These are phyloP conservation scores for Kradibia gibbosae DNA, from an alignment of 1,140 invertebrate species.

Conservation along the genomic window DNA sequence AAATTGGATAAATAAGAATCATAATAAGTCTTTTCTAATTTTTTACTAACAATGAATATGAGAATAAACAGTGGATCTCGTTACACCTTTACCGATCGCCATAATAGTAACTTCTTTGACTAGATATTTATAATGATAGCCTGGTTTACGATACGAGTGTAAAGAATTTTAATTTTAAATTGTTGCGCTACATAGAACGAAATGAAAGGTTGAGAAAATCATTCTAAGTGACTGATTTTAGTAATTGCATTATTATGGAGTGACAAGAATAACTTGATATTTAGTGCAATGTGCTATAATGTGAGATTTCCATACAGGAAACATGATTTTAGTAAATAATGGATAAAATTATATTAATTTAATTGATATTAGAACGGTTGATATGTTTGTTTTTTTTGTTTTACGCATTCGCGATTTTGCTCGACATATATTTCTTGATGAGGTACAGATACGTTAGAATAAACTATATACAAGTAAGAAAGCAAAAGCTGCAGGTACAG, in stretches of 20 bases:
- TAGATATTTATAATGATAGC: neutral
- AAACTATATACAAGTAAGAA: neutral
- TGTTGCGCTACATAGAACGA: conserved; percentile 21
- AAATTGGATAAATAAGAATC: conserved; percentile 48
- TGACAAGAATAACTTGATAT: conserved; percentile 33
- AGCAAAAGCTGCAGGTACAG: conserved; percentile 45
- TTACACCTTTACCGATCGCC: conserved; percentile 26
- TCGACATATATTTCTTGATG: neutral
- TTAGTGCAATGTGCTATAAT: conserved; percentile 35
- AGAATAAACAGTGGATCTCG: neutral
- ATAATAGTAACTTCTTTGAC: conserved; percentile 9
- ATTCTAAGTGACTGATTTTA: conserved; percentile 29
- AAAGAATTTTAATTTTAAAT: conserved; percentile 47
- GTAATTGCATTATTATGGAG: neutral
- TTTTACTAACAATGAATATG: conserved; percentile 49
- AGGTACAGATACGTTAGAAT: neutral
- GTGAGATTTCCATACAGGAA: neutral
- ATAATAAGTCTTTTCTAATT: conserved; percentile 54
- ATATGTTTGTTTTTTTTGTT: conserved; percentile 11
- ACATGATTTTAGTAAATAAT: neutral
- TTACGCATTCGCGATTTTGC: conserved; percentile 8
- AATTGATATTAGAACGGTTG: neutral
- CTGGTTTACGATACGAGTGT: conserved; percentile 36
- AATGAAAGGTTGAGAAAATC: neutral
- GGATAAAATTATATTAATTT: neutral